phyloP scores from a whole-genome alignment of 2,888 invertebrate genomes.

The Eretmocerus hayati region DNA sequence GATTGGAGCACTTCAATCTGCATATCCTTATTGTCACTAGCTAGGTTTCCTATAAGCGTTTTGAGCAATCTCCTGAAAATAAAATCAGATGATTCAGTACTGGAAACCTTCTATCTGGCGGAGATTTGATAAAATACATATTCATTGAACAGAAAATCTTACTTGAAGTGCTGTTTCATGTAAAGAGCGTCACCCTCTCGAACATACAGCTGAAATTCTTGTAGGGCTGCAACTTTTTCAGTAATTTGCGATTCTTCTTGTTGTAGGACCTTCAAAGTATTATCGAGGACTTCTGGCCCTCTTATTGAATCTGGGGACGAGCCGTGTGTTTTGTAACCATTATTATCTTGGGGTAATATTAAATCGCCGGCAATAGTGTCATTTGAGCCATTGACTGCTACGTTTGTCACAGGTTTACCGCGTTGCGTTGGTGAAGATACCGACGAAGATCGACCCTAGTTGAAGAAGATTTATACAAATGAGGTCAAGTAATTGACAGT shows the following conservation, averaged over 20 bases:
- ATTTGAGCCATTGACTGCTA: constrained; percentile 41
- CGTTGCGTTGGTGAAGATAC: constrained; percentile 46
- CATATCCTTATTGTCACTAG: constrained; percentile 57
- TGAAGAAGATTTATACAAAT: too few species aligned
- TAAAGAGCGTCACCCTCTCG: constrained; percentile 39
- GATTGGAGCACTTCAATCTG: constrained; percentile 73
- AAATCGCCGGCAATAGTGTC: constrained; percentile 44
- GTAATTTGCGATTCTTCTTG: constrained; percentile 31
- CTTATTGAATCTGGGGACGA: constrained; percentile 38
- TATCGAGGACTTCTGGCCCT: constrained; percentile 41
- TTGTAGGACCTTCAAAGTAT: constrained; percentile 38
- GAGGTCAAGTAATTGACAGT: too few species aligned
- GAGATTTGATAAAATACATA: too few species aligned
- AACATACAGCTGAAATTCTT: constrained; percentile 42
- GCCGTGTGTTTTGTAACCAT: constrained; percentile 42
- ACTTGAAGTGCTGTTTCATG: constrained; percentile 43
- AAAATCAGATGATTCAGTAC: too few species aligned
- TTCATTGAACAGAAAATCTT: too few species aligned
- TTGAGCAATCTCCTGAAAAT: constrained; percentile 53
- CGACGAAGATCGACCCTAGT: constrained; percentile 45
- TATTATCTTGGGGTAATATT: constrained; percentile 43
- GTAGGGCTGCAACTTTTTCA: constrained; percentile 37
- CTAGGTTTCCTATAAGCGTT: constrained; percentile 68
- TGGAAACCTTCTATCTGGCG: too few species aligned
- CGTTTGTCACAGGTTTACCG: constrained; percentile 35